Percentiles rank a stretch among this genome's conserved stretches.
Conservation (phyloP, 2,888 invertebrate genomes). For the Cyclophora albipunctata region DNA sequence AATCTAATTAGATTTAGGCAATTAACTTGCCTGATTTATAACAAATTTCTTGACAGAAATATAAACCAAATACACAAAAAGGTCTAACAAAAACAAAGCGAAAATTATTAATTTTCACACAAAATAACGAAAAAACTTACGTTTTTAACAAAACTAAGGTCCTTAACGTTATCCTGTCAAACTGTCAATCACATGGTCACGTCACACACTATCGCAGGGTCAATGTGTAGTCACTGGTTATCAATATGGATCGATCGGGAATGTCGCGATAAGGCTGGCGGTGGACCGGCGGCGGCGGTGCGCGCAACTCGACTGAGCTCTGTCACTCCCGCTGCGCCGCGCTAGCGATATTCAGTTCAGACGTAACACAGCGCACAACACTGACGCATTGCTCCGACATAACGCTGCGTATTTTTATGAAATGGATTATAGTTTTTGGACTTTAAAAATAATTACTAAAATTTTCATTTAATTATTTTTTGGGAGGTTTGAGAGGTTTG, state of each 20-base stretch:
- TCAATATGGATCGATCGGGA: slow-evolving; percentile 61
- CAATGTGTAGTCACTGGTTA: slow-evolving; percentile 49
- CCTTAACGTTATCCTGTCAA: slow-evolving; percentile 9
- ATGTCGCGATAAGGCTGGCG: slow-evolving; percentile 55
- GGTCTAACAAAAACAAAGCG: too few species aligned
- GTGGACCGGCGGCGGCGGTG: slow-evolving; percentile 42
- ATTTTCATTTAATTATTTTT: too few species aligned
- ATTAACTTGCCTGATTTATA: too few species aligned
- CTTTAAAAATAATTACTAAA: too few species aligned
- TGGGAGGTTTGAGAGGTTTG: too few species aligned
- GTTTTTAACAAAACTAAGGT: not conserved
- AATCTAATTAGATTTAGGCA: too few species aligned
- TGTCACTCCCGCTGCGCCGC: slow-evolving; percentile 3
- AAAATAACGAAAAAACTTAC: slow-evolving; percentile 6
- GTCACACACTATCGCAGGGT: slow-evolving; percentile 41
- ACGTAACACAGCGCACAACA: slow-evolving; percentile 5
- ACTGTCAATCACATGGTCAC: slow-evolving; percentile 36
- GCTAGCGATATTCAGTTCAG: slow-evolving; percentile 8
- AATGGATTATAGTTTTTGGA: too few species aligned
- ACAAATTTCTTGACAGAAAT: too few species aligned
- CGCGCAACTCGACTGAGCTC: slow-evolving; percentile 57
- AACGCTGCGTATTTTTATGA: too few species aligned
- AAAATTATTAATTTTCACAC: not conserved
- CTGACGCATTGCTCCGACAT: not conserved
- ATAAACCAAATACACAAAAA: too few species aligned